Conservation (phyloP, 2,797 vertebrate genomes). For the Uromys caudimaculatus region DNA sequence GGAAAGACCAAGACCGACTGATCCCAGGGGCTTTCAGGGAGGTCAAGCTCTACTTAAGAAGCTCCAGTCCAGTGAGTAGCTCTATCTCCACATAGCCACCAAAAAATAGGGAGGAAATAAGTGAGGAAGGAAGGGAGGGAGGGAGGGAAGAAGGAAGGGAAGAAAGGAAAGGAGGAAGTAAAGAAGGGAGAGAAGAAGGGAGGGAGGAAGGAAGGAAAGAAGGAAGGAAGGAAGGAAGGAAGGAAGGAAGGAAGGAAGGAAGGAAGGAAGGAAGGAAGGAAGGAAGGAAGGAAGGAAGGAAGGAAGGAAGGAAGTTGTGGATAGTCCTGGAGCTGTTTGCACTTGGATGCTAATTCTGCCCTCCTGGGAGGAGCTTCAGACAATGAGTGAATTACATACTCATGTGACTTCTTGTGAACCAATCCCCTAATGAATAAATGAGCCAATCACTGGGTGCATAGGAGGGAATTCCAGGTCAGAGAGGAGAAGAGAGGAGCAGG, state of each 20-base stretch:
- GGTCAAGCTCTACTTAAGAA: not conserved
- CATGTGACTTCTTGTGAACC: too few species aligned
- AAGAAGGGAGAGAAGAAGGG: rapidly evolving
- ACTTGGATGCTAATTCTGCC: too few species aligned
- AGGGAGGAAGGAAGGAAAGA: rapidly evolving
- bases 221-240: rapidly evolving
- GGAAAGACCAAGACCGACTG: not conserved
- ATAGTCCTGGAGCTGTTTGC: too few species aligned
- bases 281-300: not conserved
- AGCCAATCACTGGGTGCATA: too few species aligned
- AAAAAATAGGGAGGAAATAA: not conserved
- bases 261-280: rapidly evolving
- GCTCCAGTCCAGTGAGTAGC: not conserved
- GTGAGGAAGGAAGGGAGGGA: rapidly evolving
- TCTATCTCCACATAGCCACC: not conserved
- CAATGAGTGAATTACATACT: too few species aligned
- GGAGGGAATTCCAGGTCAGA: too few species aligned
- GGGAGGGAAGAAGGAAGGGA: rapidly evolving
- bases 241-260: not conserved
- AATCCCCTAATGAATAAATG: too few species aligned
- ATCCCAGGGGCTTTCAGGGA: not conserved
- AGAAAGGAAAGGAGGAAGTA: rapidly evolving
- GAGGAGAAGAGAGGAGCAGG: too few species aligned
- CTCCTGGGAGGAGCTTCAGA: too few species aligned
- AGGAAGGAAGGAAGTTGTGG: too few species aligned